Evolutionary conservation across 2,888 invertebrate genomes (phyloP), one percentile per base, ranked within the genome.

Genomic region (Teleiodes luculella): DNA sequence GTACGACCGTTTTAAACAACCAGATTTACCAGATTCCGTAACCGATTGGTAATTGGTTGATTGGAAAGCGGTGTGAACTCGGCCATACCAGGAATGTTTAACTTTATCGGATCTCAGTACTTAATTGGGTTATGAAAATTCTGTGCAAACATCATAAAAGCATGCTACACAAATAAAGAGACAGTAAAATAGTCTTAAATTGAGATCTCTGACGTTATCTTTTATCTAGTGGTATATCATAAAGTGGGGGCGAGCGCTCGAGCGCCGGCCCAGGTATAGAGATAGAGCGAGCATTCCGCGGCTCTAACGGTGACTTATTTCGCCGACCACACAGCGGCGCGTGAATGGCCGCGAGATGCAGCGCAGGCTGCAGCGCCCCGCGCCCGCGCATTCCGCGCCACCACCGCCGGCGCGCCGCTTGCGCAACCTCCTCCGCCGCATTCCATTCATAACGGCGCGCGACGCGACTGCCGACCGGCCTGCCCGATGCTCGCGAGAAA

Each of bases 271-370:
- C 56, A 61, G 20, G 74, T 79, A 76, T 79, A 79, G 76, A 83
- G 82, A 83, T 84, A 86, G 85, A 83, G 78, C 80, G 77, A 72
- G 76, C 86, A 86, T 86, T 87, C 87, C 86, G 77, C 78, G 74
- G 76, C 76, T 76, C 75, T 87, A 88, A 88, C 88, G 87, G 88
- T 86, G 81, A 83, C 83, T 82, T 86, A 86, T 87, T 86, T 87
- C 78, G 88, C 86, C 77, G 83, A 72, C 72, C 73, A 70, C 68
- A 70, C 69, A 78, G 76, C 75, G 76, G 70, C 56, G 57, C 59
- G 79, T 86, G 86, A 86, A 86, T 86, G 87, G 87, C 85, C 87
- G 84, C 80, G 79, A 73, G 85, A 83, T 85, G 87, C 82, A 80
- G 73, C 75, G 80, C 72, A 78, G 78, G 77, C 77, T 80, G 81